Conservation (phyloP, 2,888 invertebrate species). For the Tuberolachnus salignus region DNA sequence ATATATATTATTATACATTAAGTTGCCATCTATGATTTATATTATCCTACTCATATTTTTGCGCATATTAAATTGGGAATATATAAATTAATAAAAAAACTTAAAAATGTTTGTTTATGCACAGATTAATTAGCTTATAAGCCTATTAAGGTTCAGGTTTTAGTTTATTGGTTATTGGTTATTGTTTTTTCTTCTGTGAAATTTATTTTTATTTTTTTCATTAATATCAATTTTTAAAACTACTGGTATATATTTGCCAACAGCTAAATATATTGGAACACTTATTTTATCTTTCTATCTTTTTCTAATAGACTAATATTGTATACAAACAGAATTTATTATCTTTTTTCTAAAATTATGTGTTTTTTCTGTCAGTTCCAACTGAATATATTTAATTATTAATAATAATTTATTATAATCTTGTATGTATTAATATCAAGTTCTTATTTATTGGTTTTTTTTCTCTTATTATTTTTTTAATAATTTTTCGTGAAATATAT, state of each 20-base stretch:
- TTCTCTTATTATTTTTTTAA: constrained; percentile 13
- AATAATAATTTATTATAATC: constrained; percentile 52
- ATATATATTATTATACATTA: constrained; percentile 14
- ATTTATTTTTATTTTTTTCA: constrained; percentile 23
- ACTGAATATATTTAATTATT: constrained; percentile 49
- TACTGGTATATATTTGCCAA: constrained; percentile 15
- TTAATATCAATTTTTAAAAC: constrained; percentile 33
- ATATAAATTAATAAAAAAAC: background rate
- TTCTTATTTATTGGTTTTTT: constrained; percentile 27
- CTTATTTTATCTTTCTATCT: constrained; percentile 31
- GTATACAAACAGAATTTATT: constrained; percentile 34
- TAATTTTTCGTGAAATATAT: constrained; percentile 29
- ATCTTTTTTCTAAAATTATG: constrained; percentile 39
- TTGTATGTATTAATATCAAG: constrained; percentile 29
- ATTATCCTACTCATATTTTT: constrained; percentile 46
- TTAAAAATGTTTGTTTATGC: constrained; percentile 33
- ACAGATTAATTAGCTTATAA: constrained; percentile 53
- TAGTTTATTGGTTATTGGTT: constrained; percentile 44
- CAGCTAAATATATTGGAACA: constrained; percentile 21
- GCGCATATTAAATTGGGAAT: constrained; percentile 36
- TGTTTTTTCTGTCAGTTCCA: constrained; percentile 42
- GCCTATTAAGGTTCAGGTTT: constrained; percentile 51
- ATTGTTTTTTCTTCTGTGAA: constrained; percentile 48
- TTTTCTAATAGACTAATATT: constrained; percentile 51
- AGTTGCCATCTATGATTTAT: constrained; percentile 47